phyloP scores from a whole-genome alignment of 2,113 vertebrate genomes.

The Sterna hirundo region DNA sequence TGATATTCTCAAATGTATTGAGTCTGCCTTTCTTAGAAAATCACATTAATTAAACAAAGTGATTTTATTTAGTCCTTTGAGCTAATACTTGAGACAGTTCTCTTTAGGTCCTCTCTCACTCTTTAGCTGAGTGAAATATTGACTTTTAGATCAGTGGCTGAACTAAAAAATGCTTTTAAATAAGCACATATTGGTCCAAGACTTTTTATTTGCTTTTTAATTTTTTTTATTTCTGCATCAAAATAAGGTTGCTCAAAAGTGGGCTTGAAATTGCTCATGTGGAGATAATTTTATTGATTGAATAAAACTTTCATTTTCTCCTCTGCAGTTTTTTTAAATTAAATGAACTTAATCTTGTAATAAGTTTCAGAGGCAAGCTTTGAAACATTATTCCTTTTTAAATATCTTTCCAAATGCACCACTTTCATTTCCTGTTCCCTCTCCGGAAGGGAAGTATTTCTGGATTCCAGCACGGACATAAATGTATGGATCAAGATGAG shows the following conservation, averaged over 20 bases:
- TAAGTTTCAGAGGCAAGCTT: background rate
- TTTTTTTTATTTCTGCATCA: background rate
- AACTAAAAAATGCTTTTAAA: background rate
- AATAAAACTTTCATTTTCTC: background rate
- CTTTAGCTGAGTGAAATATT: conserved; percentile 1
- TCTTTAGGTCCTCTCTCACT: background rate
- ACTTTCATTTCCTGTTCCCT: background rate
- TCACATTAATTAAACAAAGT: conserved; percentile 53
- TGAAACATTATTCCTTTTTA: background rate
- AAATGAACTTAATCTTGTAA: background rate
- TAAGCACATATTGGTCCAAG: background rate
- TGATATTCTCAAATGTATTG: conserved; percentile 48
- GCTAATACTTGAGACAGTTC: conserved; percentile 17
- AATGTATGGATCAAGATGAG: background rate
- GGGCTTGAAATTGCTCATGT: background rate
- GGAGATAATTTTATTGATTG: background rate
- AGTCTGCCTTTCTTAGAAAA: conserved; percentile 31
- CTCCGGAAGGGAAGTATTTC: background rate
- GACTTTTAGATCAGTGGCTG: conserved; percentile 33
- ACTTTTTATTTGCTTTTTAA: background rate
- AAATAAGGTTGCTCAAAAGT: background rate
- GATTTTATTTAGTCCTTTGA: conserved; percentile 59
- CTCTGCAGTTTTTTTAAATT: background rate
- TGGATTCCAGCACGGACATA: background rate
- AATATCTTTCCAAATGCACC: background rate